phyloP scores from a whole-genome alignment of 2,113 vertebrate genomes.

The Balaeniceps rex region DNA sequence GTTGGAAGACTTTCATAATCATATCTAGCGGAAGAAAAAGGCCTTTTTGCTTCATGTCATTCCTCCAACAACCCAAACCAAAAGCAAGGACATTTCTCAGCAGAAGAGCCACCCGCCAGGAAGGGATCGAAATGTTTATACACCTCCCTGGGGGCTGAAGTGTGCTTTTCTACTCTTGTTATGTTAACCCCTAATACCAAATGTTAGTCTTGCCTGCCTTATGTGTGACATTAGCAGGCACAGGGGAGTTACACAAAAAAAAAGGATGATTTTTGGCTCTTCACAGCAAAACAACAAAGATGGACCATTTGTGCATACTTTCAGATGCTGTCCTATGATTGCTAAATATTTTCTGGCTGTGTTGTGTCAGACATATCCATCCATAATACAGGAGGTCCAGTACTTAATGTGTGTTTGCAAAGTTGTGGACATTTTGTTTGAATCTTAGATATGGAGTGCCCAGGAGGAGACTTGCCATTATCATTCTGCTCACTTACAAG shows the following conservation, averaged over 20 bases:
- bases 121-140: neutral
- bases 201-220: neutral
- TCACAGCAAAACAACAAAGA: neutral
- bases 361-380: neutral
- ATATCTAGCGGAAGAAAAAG: neutral
- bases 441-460: neutral
- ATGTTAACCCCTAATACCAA: constrained; percentile 4
- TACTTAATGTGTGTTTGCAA: neutral
- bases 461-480: neutral
- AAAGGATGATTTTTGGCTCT: neutral
- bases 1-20: neutral
- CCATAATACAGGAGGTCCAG: neutral
- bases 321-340: neutral
- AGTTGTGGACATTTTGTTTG: neutral
- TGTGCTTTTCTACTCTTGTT: neutral
- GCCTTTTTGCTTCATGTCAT: neutral
- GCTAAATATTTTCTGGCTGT: neutral
- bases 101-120: neutral
- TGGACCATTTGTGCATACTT: neutral
- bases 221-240: neutral
- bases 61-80: neutral
- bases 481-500: neutral
- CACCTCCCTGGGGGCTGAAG: neutral
- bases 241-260: neutral
- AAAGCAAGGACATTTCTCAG: neutral